Base-by-base conservation (phyloP, 2,113 vertebrate species). In the Bambusicola thoracicus region DNA sequence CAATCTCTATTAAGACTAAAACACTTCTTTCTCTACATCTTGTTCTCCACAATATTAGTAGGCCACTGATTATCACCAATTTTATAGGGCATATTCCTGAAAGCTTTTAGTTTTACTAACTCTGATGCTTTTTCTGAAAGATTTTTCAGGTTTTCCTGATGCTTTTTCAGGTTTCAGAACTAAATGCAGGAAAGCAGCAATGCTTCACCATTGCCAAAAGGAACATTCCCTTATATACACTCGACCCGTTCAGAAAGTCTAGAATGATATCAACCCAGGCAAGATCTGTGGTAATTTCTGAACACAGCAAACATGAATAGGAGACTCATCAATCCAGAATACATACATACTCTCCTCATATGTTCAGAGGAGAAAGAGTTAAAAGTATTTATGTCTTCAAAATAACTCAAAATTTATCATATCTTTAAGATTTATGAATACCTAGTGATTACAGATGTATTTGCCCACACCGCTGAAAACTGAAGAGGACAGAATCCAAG, bases 401-500 rank as follows among this genome's bases (percentile, higher is more conserved):
- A 58, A 43, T 30, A 74, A 46, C 46, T 8, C 13, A n/a, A 44
- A 44, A 36, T 75, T 34, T 48, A 29, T 20, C 13, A 61, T 34
- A 24, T 59, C 40, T 32, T 32, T 43, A 22, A 44, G 74, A 48
- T 44, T 48, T 61, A 46, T 16, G 62, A 48, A 30, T 38, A 6
- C 13, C 25, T 27, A 49, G 11, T 36, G 10, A 25, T 19, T 48
- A 34, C 30, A 77, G 30, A 24, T 18, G 34, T 61, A 29, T 49
- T 38, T 48, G 27, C 21, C 58, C 46, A 49, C 20, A 22, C 8
- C 81, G 69, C 13, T 82, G 66, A 36, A 75, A 73, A 81, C 51
- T 68, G 89, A 92, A 67, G 85, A 91, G 93, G 83, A 81, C 55
- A 91, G 21, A 91, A 44, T 24, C 72, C 15, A 32, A 44, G n/a